A percentile compares a stretch with the other conserved stretches of the same genome.
phyloP scores from a whole-genome alignment of 2,797 vertebrate genomes.

The Danio albolineatus region DNA sequence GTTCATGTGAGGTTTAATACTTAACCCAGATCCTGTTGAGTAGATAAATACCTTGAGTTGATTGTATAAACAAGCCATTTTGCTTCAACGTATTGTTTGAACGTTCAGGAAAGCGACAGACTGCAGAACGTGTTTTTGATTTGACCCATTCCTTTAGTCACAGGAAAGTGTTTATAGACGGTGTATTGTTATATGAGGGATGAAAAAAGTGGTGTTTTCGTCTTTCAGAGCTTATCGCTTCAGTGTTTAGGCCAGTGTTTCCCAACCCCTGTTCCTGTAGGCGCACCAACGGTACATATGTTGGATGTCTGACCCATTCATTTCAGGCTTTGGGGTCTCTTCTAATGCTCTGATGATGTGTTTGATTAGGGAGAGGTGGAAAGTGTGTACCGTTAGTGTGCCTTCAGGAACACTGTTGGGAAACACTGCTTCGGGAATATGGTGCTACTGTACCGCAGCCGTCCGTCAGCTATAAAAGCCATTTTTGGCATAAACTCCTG shows the following conservation, averaged over 20 bases:
- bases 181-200: not conserved
- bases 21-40: conserved; percentile 10
- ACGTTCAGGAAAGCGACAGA: not conserved
- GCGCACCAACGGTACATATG: too few species aligned
- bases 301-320: too few species aligned
- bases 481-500: not conserved
- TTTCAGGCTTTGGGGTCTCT: too few species aligned
- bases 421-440: not conserved
- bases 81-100: not conserved
- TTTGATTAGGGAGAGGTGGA: too few species aligned
- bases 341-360: too few species aligned
- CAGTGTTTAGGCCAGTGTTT: not conserved
- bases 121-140: not conserved
- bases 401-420: too few species aligned
- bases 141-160: not conserved
- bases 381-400: too few species aligned
- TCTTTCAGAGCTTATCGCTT: conserved; percentile 3
- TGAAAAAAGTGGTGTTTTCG: conserved; percentile 11
- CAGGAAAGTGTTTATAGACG: not conserved
- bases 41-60: conserved; percentile 19
- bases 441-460: conserved; percentile 17
- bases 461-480: not conserved
- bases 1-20: conserved; percentile 14
- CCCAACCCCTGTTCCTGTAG: too few species aligned
- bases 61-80: not conserved